These are phyloP conservation scores for Drosophila stalkeri DNA, from an alignment of 2,888 invertebrate genomes.

Conservation along the genomic window DNA sequence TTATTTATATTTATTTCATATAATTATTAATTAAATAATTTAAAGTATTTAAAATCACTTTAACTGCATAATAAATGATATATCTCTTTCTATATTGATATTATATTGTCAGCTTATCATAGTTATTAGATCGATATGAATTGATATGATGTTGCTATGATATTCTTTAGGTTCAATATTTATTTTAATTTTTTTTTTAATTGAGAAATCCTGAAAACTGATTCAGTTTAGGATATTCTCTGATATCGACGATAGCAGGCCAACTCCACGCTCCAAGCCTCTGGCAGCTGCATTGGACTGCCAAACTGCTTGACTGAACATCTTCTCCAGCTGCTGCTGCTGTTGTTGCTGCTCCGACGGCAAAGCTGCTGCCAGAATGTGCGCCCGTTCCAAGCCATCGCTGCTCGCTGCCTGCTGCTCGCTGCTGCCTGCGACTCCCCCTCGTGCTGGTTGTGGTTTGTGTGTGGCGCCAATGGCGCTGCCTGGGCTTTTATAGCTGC, in stretches of 20 bases:
- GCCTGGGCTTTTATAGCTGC: constrained; percentile 69
- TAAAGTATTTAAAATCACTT: constrained; percentile 61
- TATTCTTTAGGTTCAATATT: constrained; percentile 74
- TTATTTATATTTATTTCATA: constrained; percentile 9
- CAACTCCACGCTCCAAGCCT: constrained; percentile 61
- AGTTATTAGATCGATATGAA: constrained; percentile 66
- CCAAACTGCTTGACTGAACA: neutral
- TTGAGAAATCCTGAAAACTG: constrained; percentile 16
- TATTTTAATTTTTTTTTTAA: neutral
- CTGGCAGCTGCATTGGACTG: constrained; percentile 49
- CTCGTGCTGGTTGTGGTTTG: constrained; percentile 65
- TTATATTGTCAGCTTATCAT: constrained; percentile 50
- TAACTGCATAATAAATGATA: constrained; percentile 33
- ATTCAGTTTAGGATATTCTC: constrained; percentile 36
- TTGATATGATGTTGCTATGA: constrained; percentile 80
- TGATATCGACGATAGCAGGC: constrained; percentile 56
- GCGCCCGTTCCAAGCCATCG: constrained; percentile 66
- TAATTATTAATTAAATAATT: constrained; percentile 11
- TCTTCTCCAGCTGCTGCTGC: constrained; percentile 10
- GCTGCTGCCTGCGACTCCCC: constrained; percentile 22
- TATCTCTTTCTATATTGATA: neutral
- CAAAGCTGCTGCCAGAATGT: constrained; percentile 67
- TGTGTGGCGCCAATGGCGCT: constrained; percentile 69
- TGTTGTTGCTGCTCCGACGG: constrained; percentile 56
- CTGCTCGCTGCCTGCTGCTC: constrained; percentile 23